Evolutionary conservation across 2,797 vertebrate genomes (phyloP).

Genomic region (Alosa sapidissima): DNA sequence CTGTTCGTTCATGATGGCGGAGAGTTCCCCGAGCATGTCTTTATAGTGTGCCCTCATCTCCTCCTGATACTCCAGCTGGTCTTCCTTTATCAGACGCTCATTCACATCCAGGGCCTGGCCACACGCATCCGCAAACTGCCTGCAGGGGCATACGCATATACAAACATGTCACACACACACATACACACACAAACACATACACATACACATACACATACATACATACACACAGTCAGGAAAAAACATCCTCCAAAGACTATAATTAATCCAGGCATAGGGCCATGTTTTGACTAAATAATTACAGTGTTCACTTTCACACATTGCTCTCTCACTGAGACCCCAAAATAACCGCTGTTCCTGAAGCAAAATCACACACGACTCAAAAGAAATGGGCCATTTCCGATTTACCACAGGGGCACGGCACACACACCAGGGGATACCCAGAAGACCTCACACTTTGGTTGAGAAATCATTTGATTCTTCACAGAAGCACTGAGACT

Average conservation of each 20-base stretch:
- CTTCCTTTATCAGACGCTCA: constrained; percentile 95
- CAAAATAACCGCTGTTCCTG: neutral
- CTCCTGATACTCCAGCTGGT: constrained; percentile 97
- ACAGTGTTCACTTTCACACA: neutral
- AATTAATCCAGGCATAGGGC: neutral
- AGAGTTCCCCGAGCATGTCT: constrained; percentile 93
- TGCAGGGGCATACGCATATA: constrained; percentile 57
- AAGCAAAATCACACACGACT: neutral
- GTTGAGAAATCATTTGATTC: too few relatives aligned
- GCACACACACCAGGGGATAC: neutral
- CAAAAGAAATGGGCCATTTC: neutral
- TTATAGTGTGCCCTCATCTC: constrained; percentile 96
- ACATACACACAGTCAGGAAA: neutral
- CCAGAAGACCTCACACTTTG: too few relatives aligned
- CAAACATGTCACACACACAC: neutral
- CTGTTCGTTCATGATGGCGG: constrained; percentile 94
- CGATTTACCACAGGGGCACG: neutral
- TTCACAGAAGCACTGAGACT: too few relatives aligned
- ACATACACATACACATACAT: neutral
- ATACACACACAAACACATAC: neutral
- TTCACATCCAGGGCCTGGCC: constrained; percentile 95
- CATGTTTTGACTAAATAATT: constrained; percentile 3
- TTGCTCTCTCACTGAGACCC: neutral
- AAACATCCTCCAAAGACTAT: neutral
- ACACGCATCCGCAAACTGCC: constrained; percentile 94